Base-by-base conservation (phyloP, 2,797 vertebrate genomes). In the Hapalemur alaotrensis region DNA sequence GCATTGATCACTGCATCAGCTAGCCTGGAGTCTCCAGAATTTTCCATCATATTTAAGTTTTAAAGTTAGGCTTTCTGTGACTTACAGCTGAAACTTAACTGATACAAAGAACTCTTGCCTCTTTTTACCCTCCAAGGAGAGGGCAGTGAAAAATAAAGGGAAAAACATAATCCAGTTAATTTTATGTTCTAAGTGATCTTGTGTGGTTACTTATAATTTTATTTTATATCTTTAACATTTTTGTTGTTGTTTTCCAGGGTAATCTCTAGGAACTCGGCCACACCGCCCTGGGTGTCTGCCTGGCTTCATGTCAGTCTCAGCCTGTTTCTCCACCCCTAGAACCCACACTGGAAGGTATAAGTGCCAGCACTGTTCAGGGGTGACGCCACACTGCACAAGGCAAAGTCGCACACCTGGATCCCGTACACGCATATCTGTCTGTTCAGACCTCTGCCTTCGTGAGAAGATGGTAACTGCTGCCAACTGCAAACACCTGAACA, bases 221-320 rank as follows among this genome's bases (percentile, higher is more conserved):
- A 43, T 7, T 43, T n/a, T 30, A 2, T 14, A 59, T 23, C 65
- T 63, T 63, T 9, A 41, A 22, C 41, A 0, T 57, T 22, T n/a
- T 59, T 69, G n/a, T 79, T 79, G 13, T 52, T 30, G 6, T 61
- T 54, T 43, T 18, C 57, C 6, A 25, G 57, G 50, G 43, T 63
- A n/a, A 25, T 43, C 46, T 10, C 1, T 32, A 11, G 46, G 32
- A 22, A 35, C 17, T 7, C 25, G 32, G 54, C 18, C 7, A 7
- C 43, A 0, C 5, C 2, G 2, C 50, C 30, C 0, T 1, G 7
- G 63, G 54, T 13, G 1, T 2, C 28, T 43, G n/a, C 1, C 43
- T 50, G n/a, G 43, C 12, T 23, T 7, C 5, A 0, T 0, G 0
- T 38, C 9, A 17, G 43, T 17, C 20, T 9, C 3, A 7, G 15